Conservation (phyloP, 2,888 invertebrate genomes). For the Volucella bombylans region DNA sequence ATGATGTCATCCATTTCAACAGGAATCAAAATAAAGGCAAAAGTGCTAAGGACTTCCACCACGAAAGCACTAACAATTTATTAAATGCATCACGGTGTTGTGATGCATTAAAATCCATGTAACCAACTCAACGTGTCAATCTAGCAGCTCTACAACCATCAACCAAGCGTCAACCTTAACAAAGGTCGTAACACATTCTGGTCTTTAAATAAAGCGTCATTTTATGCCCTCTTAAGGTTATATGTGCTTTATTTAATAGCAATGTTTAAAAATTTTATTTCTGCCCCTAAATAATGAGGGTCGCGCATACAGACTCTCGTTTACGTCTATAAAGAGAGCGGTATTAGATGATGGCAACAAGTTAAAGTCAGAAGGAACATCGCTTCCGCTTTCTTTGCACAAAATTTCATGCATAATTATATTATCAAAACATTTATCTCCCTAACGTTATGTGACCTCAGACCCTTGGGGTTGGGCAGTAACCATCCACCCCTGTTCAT, state of each 20-base stretch:
- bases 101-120: slow-evolving; percentile 23
- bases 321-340: slow-evolving; percentile 32
- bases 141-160: slow-evolving; percentile 30
- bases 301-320: slow-evolving; percentile 30
- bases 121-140: slow-evolving; percentile 17
- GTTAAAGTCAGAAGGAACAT: slow-evolving; percentile 53
- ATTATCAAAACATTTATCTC: slow-evolving; percentile 73
- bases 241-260: slow-evolving; percentile 60
- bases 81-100: slow-evolving; percentile 15
- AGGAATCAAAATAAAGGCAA: background rate
- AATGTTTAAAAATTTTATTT: slow-evolving; percentile 57
- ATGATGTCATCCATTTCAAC: too few species aligned
- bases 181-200: slow-evolving; percentile 22
- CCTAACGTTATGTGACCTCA: slow-evolving; percentile 66
- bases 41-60: background rate
- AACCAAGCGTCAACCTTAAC: slow-evolving; percentile 30
- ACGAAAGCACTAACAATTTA: background rate
- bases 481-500: slow-evolving; percentile 16
- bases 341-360: slow-evolving; percentile 53
- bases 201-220: slow-evolving; percentile 61
- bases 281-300: slow-evolving; percentile 18
- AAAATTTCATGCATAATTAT: slow-evolving; percentile 73
- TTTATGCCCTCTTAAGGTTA: slow-evolving; percentile 67
- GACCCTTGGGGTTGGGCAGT: slow-evolving; percentile 56
- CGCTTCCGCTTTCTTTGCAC: slow-evolving; percentile 5